phyloP scores from a whole-genome alignment of 2,113 vertebrate species.

The Bufo gargarizans region DNA sequence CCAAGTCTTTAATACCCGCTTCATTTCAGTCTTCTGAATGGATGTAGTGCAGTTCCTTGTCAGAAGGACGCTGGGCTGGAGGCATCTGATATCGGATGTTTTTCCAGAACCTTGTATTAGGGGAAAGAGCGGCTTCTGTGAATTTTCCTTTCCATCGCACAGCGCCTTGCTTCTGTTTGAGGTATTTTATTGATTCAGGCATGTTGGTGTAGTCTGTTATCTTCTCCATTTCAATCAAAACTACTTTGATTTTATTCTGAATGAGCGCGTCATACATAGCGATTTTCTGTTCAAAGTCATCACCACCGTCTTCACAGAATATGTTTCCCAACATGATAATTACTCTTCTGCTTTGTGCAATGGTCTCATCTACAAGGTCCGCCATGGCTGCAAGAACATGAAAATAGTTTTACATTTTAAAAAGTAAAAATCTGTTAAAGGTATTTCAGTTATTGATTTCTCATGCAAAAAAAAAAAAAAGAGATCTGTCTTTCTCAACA shows the following conservation, averaged over 20 bases:
- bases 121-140: conserved; percentile 62
- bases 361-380: conserved; percentile 70
- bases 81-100: conserved; percentile 89
- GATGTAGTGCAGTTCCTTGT: conserved; percentile 6
- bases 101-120: conserved; percentile 87
- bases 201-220: conserved; percentile 79
- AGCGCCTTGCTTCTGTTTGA: conserved; percentile 82
- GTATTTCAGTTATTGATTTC: too few relatives aligned
- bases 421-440: too few relatives aligned
- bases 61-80: conserved; percentile 3
- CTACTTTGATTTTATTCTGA: conserved; percentile 79
- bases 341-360: conserved; percentile 83
- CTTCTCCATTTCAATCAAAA: conserved; percentile 89
- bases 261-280: conserved; percentile 83
- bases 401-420: background rate
- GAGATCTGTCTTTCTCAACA: too few relatives aligned
- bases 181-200: conserved; percentile 86
- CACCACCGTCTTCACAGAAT: conserved; percentile 61
- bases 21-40: background rate
- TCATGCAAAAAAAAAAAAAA: too few relatives aligned
- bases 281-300: conserved; percentile 78
- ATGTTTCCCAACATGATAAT: conserved; percentile 80
- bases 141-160: conserved; percentile 79
- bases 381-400: conserved; percentile 66
- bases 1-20: background rate